A percentile compares a stretch with the other conserved stretches of the same genome.
Evolutionary conservation across 2,888 invertebrate species (phyloP).

Genomic region (Stenolophus ochropezus): DNA sequence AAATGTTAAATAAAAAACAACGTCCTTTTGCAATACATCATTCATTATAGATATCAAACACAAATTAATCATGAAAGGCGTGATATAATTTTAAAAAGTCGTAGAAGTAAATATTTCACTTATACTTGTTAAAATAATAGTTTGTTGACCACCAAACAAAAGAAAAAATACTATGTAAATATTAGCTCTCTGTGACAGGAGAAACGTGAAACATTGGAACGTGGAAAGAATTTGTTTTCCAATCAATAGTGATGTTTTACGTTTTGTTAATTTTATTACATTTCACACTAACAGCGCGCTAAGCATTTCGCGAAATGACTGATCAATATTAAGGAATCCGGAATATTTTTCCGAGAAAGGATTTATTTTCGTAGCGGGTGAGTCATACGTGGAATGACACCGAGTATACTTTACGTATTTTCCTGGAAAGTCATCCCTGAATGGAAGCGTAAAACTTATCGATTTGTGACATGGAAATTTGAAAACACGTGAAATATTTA

Average conservation of each 20-base stretch:
- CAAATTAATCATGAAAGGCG: neutral
- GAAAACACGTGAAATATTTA: slow-evolving; percentile 29
- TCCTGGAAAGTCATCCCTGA: slow-evolving; percentile 19
- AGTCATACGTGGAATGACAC: slow-evolving; percentile 7
- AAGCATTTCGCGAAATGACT: neutral
- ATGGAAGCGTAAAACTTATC: slow-evolving; percentile 31
- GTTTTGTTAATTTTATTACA: neutral
- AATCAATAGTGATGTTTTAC: slow-evolving; percentile 20
- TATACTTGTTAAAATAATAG: slow-evolving; percentile 22
- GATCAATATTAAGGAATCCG: slow-evolving; percentile 28
- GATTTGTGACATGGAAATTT: slow-evolving; percentile 21
- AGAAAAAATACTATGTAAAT: neutral
- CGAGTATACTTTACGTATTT: slow-evolving; percentile 14
- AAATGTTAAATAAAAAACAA: neutral
- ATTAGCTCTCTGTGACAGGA: neutral
- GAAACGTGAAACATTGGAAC: neutral
- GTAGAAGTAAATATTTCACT: slow-evolving; percentile 22
- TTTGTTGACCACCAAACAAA: neutral
- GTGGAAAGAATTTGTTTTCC: slow-evolving; percentile 5
- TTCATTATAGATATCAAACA: neutral
- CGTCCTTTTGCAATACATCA: neutral
- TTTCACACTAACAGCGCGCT: neutral
- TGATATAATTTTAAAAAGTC: neutral
- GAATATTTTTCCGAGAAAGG: slow-evolving; percentile 1
- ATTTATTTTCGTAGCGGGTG: slow-evolving; percentile 7